A percentile compares a stretch with the other conserved stretches of the same genome.
These are phyloP conservation scores for Meteorus colon DNA, from an alignment of 2,888 invertebrate genomes.

Conservation along the genomic window DNA sequence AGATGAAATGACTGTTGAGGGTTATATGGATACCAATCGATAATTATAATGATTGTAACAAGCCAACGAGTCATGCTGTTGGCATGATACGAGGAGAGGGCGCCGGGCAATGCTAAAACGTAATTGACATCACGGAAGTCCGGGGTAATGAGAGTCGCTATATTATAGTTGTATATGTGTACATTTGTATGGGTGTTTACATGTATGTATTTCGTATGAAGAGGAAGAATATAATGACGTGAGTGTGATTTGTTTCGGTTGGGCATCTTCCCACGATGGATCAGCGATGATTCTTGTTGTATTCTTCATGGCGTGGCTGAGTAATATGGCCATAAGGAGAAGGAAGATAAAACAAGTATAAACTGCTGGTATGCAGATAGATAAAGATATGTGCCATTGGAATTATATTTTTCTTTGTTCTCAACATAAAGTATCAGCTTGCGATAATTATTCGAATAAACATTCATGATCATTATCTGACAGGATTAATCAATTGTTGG, in stretches of 20 bases:
- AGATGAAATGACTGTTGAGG: slow-evolving; percentile 44
- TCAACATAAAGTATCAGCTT: slow-evolving; percentile 5
- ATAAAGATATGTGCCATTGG: not conserved
- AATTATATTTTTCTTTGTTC: slow-evolving; percentile 23
- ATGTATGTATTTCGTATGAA: slow-evolving; percentile 2
- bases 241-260: slow-evolving; percentile 52
- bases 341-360: slow-evolving; percentile 2
- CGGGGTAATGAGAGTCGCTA: slow-evolving; percentile 50
- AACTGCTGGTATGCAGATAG: not conserved
- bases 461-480: not conserved
- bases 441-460: slow-evolving; percentile 39
- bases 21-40: slow-evolving; percentile 47
- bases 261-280: slow-evolving; percentile 53
- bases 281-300: slow-evolving; percentile 40
- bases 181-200: not conserved
- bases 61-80: slow-evolving; percentile 52
- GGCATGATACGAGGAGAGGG: slow-evolving; percentile 46
- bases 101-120: slow-evolving; percentile 50
- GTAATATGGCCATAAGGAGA: slow-evolving; percentile 4
- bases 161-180: not conserved
- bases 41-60: slow-evolving; percentile 55
- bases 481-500: not conserved
- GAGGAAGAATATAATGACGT: slow-evolving; percentile 54
- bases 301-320: slow-evolving; percentile 16
- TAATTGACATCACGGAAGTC: slow-evolving; percentile 57